These are phyloP conservation scores for Eupeodes luniger DNA, from an alignment of 2,888 invertebrate genomes.

Conservation along the genomic window DNA sequence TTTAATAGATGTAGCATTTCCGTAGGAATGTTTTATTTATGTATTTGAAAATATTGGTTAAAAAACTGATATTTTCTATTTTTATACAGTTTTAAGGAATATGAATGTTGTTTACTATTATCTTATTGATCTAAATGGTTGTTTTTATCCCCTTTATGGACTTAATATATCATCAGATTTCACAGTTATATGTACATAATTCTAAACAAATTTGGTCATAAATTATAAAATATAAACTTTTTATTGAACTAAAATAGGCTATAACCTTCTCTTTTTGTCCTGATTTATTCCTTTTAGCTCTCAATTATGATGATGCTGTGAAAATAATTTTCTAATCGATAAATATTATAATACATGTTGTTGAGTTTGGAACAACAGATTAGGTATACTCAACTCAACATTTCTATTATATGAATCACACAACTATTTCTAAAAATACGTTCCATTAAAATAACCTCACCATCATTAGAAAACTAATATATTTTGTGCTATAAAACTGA, in stretches of 20 bases:
- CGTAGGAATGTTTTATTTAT: too few species aligned
- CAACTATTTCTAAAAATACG: constrained; percentile 24
- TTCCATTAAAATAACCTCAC: constrained; percentile 25
- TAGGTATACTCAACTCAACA: background rate
- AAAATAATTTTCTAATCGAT: constrained; percentile 24
- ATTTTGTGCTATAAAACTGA: constrained; percentile 15
- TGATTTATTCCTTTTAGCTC: background rate
- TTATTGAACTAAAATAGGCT: background rate
- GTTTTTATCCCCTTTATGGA: too few species aligned
- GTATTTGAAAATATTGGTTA: too few species aligned
- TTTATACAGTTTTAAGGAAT: too few species aligned
- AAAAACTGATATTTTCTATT: too few species aligned
- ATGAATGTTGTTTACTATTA: too few species aligned
- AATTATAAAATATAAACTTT: background rate
- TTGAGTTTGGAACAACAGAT: background rate
- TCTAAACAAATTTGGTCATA: background rate
- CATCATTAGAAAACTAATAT: background rate
- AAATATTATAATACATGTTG: background rate
- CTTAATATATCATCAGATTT: too few species aligned
- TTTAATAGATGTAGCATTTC: too few species aligned
- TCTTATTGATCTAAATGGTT: too few species aligned
- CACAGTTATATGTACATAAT: background rate
- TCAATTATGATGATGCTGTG: background rate
- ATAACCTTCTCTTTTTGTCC: constrained; percentile 5
- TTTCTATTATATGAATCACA: background rate